These are phyloP conservation scores for Thermophis baileyi DNA, from an alignment of 2,113 vertebrate genomes.

Conservation along the genomic window DNA sequence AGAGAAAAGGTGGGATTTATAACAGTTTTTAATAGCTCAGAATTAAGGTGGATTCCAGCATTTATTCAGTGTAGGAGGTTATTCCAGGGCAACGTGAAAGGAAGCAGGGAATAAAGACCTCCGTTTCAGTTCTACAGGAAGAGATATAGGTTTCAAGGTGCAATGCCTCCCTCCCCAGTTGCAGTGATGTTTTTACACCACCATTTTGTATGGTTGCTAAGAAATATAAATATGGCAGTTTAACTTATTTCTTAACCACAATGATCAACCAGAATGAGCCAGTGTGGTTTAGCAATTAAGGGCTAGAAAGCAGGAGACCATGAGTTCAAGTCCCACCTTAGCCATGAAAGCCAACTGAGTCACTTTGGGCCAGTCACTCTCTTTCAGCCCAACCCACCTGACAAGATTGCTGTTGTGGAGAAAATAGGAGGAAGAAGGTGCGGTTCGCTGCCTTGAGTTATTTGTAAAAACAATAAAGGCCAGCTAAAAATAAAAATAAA, in stretches of 20 bases:
- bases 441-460: background rate
- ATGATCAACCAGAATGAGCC: background rate
- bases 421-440: background rate
- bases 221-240: background rate
- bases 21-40: conserved; percentile 20
- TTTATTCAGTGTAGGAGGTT: conserved; percentile 7
- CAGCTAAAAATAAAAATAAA: background rate
- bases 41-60: conserved; percentile 10
- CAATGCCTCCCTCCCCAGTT: background rate
- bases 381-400: background rate
- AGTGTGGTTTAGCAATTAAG: background rate
- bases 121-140: background rate
- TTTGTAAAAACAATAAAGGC: background rate
- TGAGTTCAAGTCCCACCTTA: background rate
- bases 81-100: background rate
- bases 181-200: background rate
- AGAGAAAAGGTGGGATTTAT: conserved; percentile 14
- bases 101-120: background rate
- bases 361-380: background rate
- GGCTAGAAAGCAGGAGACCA: background rate
- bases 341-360: background rate
- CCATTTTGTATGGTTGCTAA: background rate
- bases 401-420: background rate
- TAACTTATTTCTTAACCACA: background rate
- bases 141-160: background rate